Conservation (phyloP, 2,888 invertebrate genomes). For the Eristalinus aeneus region DNA sequence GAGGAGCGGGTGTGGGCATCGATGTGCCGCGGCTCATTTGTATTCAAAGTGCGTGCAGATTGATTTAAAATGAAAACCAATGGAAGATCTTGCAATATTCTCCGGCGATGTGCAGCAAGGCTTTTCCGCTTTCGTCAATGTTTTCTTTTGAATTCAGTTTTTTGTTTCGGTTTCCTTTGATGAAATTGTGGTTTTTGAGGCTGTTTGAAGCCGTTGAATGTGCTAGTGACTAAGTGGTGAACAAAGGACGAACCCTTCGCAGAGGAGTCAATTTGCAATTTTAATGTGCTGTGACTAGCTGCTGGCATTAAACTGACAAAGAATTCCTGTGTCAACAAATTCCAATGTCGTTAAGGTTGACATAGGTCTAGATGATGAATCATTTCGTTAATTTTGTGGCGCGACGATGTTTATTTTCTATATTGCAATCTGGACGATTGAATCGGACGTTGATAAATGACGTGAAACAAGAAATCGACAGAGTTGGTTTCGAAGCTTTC, state of each 20-base stretch:
- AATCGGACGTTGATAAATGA: neutral
- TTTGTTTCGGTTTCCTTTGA: neutral
- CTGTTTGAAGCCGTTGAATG: no score
- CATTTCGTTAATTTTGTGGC: neutral
- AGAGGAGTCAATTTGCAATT: neutral
- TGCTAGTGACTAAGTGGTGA: neutral
- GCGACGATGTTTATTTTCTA: neutral
- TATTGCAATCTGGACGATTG: neutral
- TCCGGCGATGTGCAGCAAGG: slow-evolving; percentile 26
- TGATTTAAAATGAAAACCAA: slow-evolving; percentile 16
- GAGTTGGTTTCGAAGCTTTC: neutral
- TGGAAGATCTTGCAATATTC: neutral
- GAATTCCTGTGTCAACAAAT: neutral
- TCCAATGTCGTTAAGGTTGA: neutral
- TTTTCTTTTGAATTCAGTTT: neutral
- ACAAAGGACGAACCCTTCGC: neutral
- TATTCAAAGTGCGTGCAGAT: slow-evolving; percentile 58
- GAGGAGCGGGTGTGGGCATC: neutral
- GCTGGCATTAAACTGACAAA: neutral
- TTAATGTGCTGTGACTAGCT: neutral
- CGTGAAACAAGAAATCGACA: neutral
- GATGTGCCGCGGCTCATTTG: slow-evolving; percentile 38
- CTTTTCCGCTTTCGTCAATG: slow-evolving; percentile 53
- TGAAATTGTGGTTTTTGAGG: neutral
- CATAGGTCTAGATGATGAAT: neutral